Base-by-base conservation (phyloP, 2,113 vertebrate species). In the Thomomys bottae region DNA sequence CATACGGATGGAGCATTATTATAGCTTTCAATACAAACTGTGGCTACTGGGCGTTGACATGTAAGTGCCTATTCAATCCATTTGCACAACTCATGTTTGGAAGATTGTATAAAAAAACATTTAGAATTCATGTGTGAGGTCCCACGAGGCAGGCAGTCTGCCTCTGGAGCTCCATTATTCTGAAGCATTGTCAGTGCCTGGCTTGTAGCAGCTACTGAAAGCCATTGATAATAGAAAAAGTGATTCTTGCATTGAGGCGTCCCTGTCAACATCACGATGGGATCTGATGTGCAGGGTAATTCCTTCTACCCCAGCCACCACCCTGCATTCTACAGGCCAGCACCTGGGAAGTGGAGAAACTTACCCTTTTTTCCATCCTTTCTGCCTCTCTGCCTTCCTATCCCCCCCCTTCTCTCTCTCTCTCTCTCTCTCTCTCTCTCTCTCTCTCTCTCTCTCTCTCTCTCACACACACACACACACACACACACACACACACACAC, bases 141-240 rank as follows among this genome's bases (percentile, higher is more conserved):
- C n/a, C 49, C 15, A 59, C 6, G 42, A 0, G 6, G 38, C 23
- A 5, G 68, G 38, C 23, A 5, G 68, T 67, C 66, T 30, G 21
- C n/a, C 24, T 76, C 75, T 23, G 5, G 34, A 64, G 36, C 42
- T 61, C 14, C 11, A 20, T 26, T 30, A 38, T 32, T 23, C 11
- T 15, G 70, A 79, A 30, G 42, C 49, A 21, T 49, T 70, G 36
- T 32, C 28, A 57, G 38, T 32, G 21, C 54, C 36, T 7, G 45
- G 68, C 2, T 18, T 59, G 38, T 6, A 15, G 36, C 30, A 9
- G 40, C 75, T 17, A 32, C 85, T 49, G 42, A 38, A 30, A 30
- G 42, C 34, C 66, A 34, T 21, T 94, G 79, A 36, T 28, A 42
- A 61, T 38, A 67, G 54, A 26, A 70, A 66, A 75, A 84, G n/a